Evolutionary conservation across 30 jellyfish, hydroid and myxozoan genomes (phyloP).

Genomic region (Clytia hemisphaerica): DNA sequence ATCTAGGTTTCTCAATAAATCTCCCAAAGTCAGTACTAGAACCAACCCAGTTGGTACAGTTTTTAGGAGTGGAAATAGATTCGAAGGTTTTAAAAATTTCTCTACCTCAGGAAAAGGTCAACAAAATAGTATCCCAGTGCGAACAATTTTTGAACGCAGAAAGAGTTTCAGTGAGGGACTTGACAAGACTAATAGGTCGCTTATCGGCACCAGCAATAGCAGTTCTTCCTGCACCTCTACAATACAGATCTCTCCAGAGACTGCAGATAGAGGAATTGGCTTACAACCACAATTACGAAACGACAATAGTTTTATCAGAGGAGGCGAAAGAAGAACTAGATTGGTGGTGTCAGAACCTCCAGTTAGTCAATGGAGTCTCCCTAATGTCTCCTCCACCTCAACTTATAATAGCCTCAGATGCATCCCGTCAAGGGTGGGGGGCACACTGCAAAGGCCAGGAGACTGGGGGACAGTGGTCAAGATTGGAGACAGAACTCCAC

Average conservation of each 20-base stretch:
- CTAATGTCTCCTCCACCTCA: slow-evolving; percentile 11
- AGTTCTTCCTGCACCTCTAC: background rate
- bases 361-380: background rate
- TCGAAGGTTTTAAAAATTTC: background rate
- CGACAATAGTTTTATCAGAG: background rate
- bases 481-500: background rate
- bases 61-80: background rate
- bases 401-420: background rate
- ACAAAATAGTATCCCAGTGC: background rate
- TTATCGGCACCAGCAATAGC: background rate
- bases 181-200: background rate
- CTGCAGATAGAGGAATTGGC: background rate
- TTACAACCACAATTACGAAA: background rate
- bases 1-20: background rate
- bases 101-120: background rate
- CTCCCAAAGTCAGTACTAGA: background rate
- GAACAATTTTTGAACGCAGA: background rate
- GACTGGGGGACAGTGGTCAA: too few relatives aligned
- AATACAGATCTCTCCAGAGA: background rate
- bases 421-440: slow-evolving; percentile 18
- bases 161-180: background rate
- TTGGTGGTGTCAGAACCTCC: background rate
- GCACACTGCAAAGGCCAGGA: slow-evolving; percentile 12
- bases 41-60: background rate
- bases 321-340: slow-evolving; percentile 3